Percentiles rank a stretch among this genome's conserved stretches.
Conservation (phyloP, 1,140 invertebrate species). For the Conus ventricosus region DNA sequence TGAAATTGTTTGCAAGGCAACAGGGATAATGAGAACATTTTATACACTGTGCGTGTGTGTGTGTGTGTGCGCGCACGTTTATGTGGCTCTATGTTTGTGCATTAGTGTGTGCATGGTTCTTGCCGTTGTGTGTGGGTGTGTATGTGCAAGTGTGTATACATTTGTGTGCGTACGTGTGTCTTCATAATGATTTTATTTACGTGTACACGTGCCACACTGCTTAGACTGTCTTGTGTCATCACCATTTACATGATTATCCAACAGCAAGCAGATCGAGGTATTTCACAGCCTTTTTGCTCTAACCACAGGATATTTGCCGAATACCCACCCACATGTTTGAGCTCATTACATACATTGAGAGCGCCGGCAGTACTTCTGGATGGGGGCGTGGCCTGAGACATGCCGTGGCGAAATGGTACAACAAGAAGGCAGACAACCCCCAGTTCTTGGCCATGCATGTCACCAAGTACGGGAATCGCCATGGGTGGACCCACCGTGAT, state of each 20-base stretch:
- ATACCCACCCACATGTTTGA: slow-evolving; percentile 75
- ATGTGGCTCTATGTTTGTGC: background rate
- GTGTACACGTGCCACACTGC: too few relatives aligned
- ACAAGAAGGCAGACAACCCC: slow-evolving; percentile 75
- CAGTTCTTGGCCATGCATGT: slow-evolving; percentile 80
- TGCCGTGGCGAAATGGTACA: slow-evolving; percentile 79
- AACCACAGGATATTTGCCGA: slow-evolving; percentile 64
- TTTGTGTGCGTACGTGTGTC: too few relatives aligned
- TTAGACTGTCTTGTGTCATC: too few relatives aligned
- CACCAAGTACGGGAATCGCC: slow-evolving; percentile 79
- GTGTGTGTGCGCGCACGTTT: too few relatives aligned
- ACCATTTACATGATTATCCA: background rate
- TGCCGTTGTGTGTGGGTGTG: background rate
- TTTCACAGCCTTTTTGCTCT: background rate
- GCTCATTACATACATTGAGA: slow-evolving; percentile 68
- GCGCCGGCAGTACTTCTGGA: slow-evolving; percentile 64
- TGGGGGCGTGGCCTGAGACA: slow-evolving; percentile 81
- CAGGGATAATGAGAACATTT: too few relatives aligned
- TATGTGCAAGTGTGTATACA: too few relatives aligned
- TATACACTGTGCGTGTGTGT: too few relatives aligned
- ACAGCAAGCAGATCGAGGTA: background rate
- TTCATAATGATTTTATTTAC: too few relatives aligned
- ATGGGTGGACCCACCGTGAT: slow-evolving; percentile 83
- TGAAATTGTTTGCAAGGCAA: background rate
- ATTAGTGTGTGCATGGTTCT: background rate